Percentiles rank a stretch among this genome's conserved stretches.
Evolutionary conservation across 2,113 vertebrate genomes (phyloP).

Genomic region (Nannobrachium achirus): DNA sequence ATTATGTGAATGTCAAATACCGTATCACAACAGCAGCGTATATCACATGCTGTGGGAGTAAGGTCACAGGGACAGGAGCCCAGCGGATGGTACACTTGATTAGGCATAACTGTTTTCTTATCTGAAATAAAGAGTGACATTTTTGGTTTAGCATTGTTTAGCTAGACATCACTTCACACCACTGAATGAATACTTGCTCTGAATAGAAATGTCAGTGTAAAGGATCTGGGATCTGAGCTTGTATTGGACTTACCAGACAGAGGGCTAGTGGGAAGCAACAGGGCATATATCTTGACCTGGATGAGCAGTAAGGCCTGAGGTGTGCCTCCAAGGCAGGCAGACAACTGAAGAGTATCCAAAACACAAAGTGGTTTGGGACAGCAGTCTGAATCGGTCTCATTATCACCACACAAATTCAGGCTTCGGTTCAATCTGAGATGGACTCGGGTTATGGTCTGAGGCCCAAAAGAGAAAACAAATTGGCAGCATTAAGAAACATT

Average conservation of each 20-base stretch:
- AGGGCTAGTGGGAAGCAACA: slow-evolving; percentile 68
- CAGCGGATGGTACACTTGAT: slow-evolving; percentile 89
- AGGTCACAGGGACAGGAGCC: slow-evolving; percentile 93
- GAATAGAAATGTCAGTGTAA: background rate
- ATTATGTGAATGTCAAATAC: slow-evolving; percentile 67
- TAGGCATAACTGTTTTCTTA: slow-evolving; percentile 84
- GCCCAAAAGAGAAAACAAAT: slow-evolving; percentile 30
- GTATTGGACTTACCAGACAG: slow-evolving; percentile 76
- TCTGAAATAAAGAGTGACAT: slow-evolving; percentile 69
- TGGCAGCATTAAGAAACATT: background rate
- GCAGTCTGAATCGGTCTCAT: slow-evolving; percentile 74
- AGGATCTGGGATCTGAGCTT: background rate
- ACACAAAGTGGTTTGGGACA: slow-evolving; percentile 80
- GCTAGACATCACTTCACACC: background rate
- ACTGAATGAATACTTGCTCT: background rate
- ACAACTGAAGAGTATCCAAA: slow-evolving; percentile 83
- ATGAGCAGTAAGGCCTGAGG: slow-evolving; percentile 82
- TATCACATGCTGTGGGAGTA: slow-evolving; percentile 82
- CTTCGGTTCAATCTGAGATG: slow-evolving; percentile 71
- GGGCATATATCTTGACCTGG: slow-evolving; percentile 85
- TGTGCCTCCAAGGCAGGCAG: slow-evolving; percentile 76
- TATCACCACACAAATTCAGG: slow-evolving; percentile 77
- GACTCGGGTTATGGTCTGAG: slow-evolving; percentile 78
- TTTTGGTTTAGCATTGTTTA: background rate
- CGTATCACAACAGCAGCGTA: slow-evolving; percentile 93